A percentile compares a stretch with the other conserved stretches of the same genome.
phyloP scores from a whole-genome alignment of 1,140 invertebrate species.

The Aphidius ervi region DNA sequence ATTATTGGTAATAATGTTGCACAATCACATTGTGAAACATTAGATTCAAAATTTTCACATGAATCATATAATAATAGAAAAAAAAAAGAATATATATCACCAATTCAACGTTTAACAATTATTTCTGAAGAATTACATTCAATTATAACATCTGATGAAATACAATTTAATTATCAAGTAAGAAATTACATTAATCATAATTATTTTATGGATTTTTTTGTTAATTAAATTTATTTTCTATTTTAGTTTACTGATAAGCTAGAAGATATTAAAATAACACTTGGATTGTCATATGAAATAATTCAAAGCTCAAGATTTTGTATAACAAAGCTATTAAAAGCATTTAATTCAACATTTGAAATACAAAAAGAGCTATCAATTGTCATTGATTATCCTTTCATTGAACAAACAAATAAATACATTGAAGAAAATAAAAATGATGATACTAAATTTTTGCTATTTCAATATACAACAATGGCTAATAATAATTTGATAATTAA shows the following conservation, averaged over 20 bases:
- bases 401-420: slow-evolving; percentile 21
- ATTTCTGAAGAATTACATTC: background rate
- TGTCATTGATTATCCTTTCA: slow-evolving; percentile 25
- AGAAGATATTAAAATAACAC: slow-evolving; percentile 29
- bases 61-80: slow-evolving; percentile 43
- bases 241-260: slow-evolving; percentile 27
- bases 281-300: slow-evolving; percentile 38
- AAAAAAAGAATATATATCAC: slow-evolving; percentile 26
- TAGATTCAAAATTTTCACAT: slow-evolving; percentile 17
- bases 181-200: slow-evolving; percentile 15
- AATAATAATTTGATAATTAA: slow-evolving; percentile 28
- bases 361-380: slow-evolving; percentile 11
- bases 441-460: slow-evolving; percentile 30
- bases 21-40: slow-evolving; percentile 6
- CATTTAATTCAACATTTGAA: slow-evolving; percentile 24
- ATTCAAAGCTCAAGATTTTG: slow-evolving; percentile 47
- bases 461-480: slow-evolving; percentile 33
- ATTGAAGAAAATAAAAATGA: slow-evolving; percentile 22
- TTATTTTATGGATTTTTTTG: background rate
- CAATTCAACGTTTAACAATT: slow-evolving; percentile 26
- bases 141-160: too few relatives aligned
- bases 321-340: slow-evolving; percentile 28
- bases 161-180: slow-evolving; percentile 20
- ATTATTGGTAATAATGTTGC: slow-evolving; percentile 33
- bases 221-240: background rate